Evolutionary conservation across 2,888 invertebrate genomes (phyloP).

Genomic region (Lepetodrilus schrolli): DNA sequence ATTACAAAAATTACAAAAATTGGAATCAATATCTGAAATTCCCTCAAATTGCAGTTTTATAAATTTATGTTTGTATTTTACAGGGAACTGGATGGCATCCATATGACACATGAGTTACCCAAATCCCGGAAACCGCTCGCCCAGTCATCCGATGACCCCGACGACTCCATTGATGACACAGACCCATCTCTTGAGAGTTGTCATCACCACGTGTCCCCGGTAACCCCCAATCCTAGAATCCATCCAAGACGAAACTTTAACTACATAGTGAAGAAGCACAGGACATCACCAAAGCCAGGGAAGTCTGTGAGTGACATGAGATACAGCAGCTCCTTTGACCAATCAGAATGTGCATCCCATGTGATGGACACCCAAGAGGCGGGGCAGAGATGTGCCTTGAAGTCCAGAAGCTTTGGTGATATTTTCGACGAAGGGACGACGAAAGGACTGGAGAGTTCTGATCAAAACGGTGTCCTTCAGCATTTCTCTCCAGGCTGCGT

Average conservation of each 20-base stretch:
- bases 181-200: constrained; percentile 48
- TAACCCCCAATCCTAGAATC: constrained; percentile 1
- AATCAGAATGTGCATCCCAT: neutral
- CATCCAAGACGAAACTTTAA: neutral
- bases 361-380: neutral
- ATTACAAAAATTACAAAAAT: too few species aligned
- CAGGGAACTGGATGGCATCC: constrained; percentile 21
- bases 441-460: neutral
- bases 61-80: neutral
- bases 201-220: too few species aligned
- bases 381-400: neutral
- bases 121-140: neutral
- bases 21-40: too few species aligned
- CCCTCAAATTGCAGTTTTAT: too few species aligned
- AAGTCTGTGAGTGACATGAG: neutral
- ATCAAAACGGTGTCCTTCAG: neutral
- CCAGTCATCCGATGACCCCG: neutral
- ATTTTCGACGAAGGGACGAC: neutral
- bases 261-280: neutral
- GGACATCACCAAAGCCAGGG: neutral
- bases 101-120: neutral
- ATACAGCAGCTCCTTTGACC: neutral
- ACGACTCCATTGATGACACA: constrained; percentile 53
- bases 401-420: constrained; percentile 1
- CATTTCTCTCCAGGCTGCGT: neutral